Conservation (phyloP, 37 sponge, comb jelly and placozoan genomes). For the Lycopodina hypogea region DNA sequence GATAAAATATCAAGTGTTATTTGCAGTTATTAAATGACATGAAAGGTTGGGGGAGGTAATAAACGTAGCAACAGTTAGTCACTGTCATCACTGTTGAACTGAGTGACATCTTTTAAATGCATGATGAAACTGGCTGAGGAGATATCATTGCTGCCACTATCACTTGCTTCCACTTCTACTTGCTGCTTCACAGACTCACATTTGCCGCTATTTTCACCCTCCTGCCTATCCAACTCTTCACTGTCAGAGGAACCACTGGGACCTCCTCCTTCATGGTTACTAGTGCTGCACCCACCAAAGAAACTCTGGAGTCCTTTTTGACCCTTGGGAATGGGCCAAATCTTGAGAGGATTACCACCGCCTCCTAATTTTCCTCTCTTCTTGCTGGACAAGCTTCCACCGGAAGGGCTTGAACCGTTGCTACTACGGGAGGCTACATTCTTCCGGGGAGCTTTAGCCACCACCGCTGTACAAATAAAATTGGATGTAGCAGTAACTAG, state of each 20-base stretch:
- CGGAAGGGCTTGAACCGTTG: constrained; percentile 25
- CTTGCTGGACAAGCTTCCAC: constrained; percentile 1
- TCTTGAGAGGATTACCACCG: constrained; percentile 54
- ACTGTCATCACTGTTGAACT: constrained; percentile 39
- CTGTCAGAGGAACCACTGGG: neutral
- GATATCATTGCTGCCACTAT: too few species aligned
- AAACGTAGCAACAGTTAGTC: constrained; percentile 11
- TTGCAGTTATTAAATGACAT: neutral
- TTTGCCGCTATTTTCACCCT: neutral
- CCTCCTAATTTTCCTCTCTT: constrained; percentile 35
- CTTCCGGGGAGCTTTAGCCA: constrained; percentile 72
- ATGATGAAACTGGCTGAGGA: neutral
- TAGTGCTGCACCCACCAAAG: constrained; percentile 2
- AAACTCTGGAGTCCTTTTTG: constrained; percentile 55
- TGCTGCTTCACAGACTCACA: neutral
- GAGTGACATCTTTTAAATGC: constrained; percentile 13
- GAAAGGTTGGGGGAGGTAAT: neutral
- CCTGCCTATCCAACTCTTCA: neutral
- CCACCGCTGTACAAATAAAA: constrained; percentile 51
- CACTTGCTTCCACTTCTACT: neutral
- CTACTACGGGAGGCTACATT: constrained; percentile 21
- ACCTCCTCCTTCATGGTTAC: neutral
- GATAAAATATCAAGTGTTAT: too few species aligned
- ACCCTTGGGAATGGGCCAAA: constrained; percentile 68
- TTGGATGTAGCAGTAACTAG: neutral